A percentile compares a stretch with the other conserved stretches of the same genome.
These are phyloP conservation scores for Cariama cristata DNA, from an alignment of 2,113 vertebrate species.

Conservation along the genomic window DNA sequence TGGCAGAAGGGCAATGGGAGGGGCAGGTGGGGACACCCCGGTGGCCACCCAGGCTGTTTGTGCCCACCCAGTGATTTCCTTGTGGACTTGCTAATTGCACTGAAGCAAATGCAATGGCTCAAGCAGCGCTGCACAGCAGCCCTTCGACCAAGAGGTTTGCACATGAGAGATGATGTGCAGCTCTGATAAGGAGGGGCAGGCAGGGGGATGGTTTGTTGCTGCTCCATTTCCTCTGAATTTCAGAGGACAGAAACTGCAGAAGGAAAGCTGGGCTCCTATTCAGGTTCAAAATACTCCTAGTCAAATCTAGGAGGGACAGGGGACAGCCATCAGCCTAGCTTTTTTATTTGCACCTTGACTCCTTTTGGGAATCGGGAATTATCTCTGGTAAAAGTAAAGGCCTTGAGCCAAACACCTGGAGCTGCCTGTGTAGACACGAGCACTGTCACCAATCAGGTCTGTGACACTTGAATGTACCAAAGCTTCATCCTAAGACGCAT, in stretches of 20 bases:
- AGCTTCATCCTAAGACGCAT: neutral
- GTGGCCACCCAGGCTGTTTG: neutral
- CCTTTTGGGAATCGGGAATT: neutral
- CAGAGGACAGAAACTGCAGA: neutral
- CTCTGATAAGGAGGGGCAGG: neutral
- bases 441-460: neutral
- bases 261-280: neutral
- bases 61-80: neutral
- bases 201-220: neutral
- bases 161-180: neutral
- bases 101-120: neutral
- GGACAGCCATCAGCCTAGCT: neutral
- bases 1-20: neutral
- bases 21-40: rapidly evolving
- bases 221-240: slow-evolving; percentile 10
- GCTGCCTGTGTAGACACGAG: neutral
- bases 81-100: neutral
- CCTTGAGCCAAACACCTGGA: neutral
- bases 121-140: neutral
- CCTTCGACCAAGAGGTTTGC: neutral
- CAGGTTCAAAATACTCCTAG: neutral
- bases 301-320: neutral
- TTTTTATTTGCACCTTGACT: neutral
- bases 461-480: neutral
- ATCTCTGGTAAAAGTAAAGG: neutral